phyloP scores from a whole-genome alignment of 2,113 vertebrate species.

The Uria aalge region DNA sequence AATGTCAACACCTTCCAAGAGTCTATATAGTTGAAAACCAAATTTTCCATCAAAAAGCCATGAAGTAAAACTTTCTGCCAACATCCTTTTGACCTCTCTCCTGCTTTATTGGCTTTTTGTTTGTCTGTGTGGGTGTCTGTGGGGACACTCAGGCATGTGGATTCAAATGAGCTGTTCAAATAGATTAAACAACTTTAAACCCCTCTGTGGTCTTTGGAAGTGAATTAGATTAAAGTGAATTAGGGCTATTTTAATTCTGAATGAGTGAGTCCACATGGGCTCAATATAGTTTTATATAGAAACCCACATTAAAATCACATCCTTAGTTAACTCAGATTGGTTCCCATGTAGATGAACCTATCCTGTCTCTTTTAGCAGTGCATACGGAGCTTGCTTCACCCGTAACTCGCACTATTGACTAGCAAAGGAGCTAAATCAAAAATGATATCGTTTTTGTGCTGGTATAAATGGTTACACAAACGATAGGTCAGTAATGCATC shows the following conservation, averaged over 20 bases:
- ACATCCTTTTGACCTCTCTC: background rate
- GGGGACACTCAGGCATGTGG: constrained; percentile 27
- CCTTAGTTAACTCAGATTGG: constrained; percentile 38
- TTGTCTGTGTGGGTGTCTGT: constrained; percentile 46
- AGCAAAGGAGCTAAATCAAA: background rate
- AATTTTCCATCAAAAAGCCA: constrained; percentile 2
- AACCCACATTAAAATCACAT: constrained; percentile 49
- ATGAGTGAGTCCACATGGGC: constrained; percentile 59
- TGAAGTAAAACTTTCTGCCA: background rate
- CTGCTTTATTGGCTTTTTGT: constrained; percentile 14
- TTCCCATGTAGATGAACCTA: background rate
- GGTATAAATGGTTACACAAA: background rate
- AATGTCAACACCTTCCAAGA: background rate
- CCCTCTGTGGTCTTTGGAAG: constrained; percentile 60
- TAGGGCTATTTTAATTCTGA: constrained; percentile 61
- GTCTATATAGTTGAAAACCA: background rate
- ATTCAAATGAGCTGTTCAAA: constrained; percentile 62
- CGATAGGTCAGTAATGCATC: background rate
- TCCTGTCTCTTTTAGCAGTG: background rate
- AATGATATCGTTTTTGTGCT: background rate
- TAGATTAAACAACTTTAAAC: constrained; percentile 59
- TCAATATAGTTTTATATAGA: constrained; percentile 52
- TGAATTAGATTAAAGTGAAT: constrained; percentile 67
- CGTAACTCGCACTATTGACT: fast-evolving
- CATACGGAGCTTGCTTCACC: background rate